Evolutionary conservation across 1,140 invertebrate species (phyloP), one percentile per base, ranked within the genome.

Genomic region (Procambarus clarkii): DNA sequence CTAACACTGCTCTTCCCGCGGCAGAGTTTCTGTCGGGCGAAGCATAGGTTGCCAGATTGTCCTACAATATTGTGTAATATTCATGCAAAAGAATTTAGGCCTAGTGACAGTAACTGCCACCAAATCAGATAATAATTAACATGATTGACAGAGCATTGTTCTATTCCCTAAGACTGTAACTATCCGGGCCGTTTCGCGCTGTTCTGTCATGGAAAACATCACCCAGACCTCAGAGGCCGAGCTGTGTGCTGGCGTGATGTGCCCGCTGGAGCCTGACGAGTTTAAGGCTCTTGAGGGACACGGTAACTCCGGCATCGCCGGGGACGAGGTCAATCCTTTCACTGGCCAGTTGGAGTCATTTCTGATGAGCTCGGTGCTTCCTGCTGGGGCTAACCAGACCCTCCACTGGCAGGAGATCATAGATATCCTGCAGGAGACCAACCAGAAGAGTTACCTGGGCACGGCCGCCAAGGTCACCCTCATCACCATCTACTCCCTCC

Each of bases 401-500:
- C 77, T 80, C 34, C 21, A 54, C 34, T 80, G 58, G 74, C 7
- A 50, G 4, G 71, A 84, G 54, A 85, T 84, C 54, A 77, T 78
- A 21, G 71, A 18, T 18, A 91, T 86, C 81, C 71, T 91, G 0
- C 71, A 85, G 24, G 89, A 91, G 58, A 91, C 54, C 18, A 79
- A 85, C 83, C 71, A 78, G n/a, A 44, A 85, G 76, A 91, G 77
- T 46, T 93, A 93, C 71, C 34, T 77, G 82, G 9, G 93, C 92
- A 8, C 60, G 3, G 60, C 60, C 18, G 60, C 60, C 21, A 64
- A 91, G 94, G 78, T 94, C 76, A 85, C 85, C 13, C 93, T 95
- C 34, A 94, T 95, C 50, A 88, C 93, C 0, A 91, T 94, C 58
- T 95, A 95, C 93, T 92, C 93, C 18, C 46, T 94, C 8, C 92